Base-by-base conservation (phyloP, 2,797 vertebrate genomes). In the Rallus crepitans region DNA sequence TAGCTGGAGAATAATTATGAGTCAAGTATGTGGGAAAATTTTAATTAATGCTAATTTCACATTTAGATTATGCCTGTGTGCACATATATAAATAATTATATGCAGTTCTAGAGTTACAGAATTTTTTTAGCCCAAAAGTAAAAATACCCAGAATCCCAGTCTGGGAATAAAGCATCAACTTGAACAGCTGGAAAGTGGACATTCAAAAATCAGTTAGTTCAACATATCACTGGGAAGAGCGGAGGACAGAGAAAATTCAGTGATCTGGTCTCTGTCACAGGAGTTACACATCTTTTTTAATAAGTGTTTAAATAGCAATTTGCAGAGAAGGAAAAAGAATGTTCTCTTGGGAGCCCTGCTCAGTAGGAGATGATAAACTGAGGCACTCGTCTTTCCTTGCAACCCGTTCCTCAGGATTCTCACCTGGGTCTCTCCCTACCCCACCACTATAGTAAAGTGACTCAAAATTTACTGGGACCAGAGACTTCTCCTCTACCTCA, bases 11-110 rank as follows among this genome's bases (percentile, higher is more conserved):
- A 96, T 94, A 95, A 96, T 93, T 90, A 88, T 79, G 79, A 94
- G 76, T 81, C 79, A 96, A 95, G 50, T 66, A 94, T 88, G 69
- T 63, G 31, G 72, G 52, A 88, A 96, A 94, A 86, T 76, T 83
- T 89, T 95, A 96, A 96, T 95, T 91, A 93, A 88, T 89, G 52
- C 18, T 88, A 93, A 91, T 93, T 96, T 95, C 94, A 64, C 89
- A 93, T 90, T 94, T 93, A 75, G 63, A 94, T 71, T 83, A 89
- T 87, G 57, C 31, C 72, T 61, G 24, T 88, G 55, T 86, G 68
- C 65, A 86, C 39, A 65, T 79, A 82, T 90, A 93, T 76, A 90
- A 87, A 90, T 91, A 91, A 94, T 75, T 76, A 82, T 63, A 56
- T 56, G 55, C 39, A 56, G 30, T 83, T 81, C 47, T 86, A 35